Conservation (phyloP, 2,113 vertebrate genomes). For the Prunella himalayana region DNA sequence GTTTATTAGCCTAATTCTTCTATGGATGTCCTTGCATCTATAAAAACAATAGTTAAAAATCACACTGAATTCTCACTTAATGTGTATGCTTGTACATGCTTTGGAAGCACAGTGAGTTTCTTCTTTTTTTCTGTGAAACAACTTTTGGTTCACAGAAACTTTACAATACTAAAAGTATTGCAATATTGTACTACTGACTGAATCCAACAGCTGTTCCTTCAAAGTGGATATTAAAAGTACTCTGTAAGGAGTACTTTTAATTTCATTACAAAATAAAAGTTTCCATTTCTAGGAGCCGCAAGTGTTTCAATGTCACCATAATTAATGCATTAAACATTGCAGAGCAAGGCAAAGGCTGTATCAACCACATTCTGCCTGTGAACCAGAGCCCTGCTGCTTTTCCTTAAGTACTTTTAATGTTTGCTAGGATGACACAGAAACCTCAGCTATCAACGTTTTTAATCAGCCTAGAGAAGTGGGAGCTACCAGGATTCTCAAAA, state of each 20-base stretch:
- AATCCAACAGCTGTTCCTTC: not conserved
- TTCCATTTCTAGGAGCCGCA: not conserved
- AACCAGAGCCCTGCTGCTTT: not conserved
- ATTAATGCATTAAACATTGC: not conserved
- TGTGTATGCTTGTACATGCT: not conserved
- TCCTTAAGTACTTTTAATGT: not conserved
- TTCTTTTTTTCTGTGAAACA: not conserved
- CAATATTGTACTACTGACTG: not conserved
- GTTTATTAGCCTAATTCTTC: not conserved
- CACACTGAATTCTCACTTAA: not conserved
- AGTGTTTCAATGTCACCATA: not conserved
- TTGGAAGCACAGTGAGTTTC: not conserved
- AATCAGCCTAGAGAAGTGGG: not conserved
- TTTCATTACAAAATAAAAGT: not conserved
- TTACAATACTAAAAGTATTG: not conserved
- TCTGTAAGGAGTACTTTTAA: not conserved
- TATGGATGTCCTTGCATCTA: not conserved
- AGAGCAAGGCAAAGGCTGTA: not conserved
- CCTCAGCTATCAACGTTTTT: not conserved
- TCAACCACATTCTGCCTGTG: not conserved
- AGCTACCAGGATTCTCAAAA: not conserved
- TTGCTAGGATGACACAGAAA: not conserved
- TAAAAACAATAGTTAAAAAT: not conserved
- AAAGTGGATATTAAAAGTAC: not conserved
- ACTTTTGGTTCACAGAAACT: not conserved